Evolutionary conservation across 2,797 vertebrate species (phyloP).

Genomic region (Paramormyrops hopkinsi): DNA sequence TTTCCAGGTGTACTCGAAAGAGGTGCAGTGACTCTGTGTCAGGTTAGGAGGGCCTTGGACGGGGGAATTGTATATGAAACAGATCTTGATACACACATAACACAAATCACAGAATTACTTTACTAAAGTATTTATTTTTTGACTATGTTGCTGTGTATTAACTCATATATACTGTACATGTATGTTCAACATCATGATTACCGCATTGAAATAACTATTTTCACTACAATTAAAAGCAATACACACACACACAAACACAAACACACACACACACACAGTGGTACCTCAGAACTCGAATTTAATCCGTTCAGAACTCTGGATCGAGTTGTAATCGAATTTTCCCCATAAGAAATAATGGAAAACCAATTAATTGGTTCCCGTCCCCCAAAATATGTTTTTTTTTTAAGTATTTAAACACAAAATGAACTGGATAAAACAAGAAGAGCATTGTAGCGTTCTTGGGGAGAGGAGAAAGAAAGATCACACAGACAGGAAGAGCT

Average conservation of each 20-base stretch:
- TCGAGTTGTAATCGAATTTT: too few relatives aligned
- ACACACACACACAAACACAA: background rate
- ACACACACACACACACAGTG: slow-evolving; percentile 26
- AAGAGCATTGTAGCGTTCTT: too few relatives aligned
- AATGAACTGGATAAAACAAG: too few relatives aligned
- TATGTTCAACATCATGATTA: slow-evolving; percentile 58
- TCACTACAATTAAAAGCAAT: slow-evolving; percentile 58
- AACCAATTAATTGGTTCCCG: too few relatives aligned
- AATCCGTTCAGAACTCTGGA: too few relatives aligned
- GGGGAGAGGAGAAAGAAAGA: too few relatives aligned
- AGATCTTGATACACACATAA: background rate
- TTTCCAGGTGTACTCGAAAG: background rate
- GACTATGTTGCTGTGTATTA: slow-evolving; percentile 67
- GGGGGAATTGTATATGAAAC: slow-evolving; percentile 42
- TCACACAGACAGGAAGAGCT: too few relatives aligned
- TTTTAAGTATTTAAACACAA: too few relatives aligned
- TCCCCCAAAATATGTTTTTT: too few relatives aligned
- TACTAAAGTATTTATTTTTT: slow-evolving; percentile 90
- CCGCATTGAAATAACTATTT: slow-evolving; percentile 57
- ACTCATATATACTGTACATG: slow-evolving; percentile 68
- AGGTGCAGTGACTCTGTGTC: background rate
- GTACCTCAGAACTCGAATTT: too few relatives aligned
- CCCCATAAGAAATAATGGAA: too few relatives aligned
- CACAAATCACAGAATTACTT: slow-evolving; percentile 62
- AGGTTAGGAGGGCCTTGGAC: background rate